Evolutionary conservation across 1,140 invertebrate species (phyloP).

Genomic region (Aethina tumida): DNA sequence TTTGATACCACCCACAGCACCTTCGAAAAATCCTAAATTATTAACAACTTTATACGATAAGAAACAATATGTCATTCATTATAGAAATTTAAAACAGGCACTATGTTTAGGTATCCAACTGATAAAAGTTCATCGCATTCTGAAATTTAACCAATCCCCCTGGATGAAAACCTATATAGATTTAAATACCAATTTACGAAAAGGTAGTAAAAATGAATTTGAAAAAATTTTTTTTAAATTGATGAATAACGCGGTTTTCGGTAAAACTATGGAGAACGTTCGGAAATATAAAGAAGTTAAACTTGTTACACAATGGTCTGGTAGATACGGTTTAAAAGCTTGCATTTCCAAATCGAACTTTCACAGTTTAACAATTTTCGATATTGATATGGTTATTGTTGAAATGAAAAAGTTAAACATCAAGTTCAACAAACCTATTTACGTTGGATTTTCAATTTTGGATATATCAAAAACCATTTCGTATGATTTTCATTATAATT

Average conservation of each 20-base stretch:
- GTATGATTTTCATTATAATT: constrained; percentile 23
- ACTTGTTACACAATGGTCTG: constrained; percentile 10
- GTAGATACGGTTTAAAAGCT: constrained; percentile 11
- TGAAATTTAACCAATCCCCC: constrained; percentile 41
- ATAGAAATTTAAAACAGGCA: constrained; percentile 40
- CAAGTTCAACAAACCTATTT: constrained; percentile 35
- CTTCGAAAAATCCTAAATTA: constrained; percentile 23
- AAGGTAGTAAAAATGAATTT: constrained; percentile 34
- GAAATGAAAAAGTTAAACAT: too few species aligned
- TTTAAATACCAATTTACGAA: constrained; percentile 14
- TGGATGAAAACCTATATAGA: constrained; percentile 36
- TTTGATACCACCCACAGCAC: constrained; percentile 3
- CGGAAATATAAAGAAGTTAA: constrained; percentile 7
- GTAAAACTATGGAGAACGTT: too few species aligned
- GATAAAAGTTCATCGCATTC: constrained; percentile 40
- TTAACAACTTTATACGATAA: constrained; percentile 17
- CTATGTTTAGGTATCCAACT: constrained; percentile 37
- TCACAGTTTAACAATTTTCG: too few species aligned
- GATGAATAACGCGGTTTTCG: constrained; percentile 15
- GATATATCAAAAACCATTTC: too few species aligned
- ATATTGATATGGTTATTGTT: too few species aligned
- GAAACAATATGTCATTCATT: constrained; percentile 34
- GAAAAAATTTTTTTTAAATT: constrained; percentile 30
- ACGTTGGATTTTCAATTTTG: constrained; percentile 34
- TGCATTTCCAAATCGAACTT: constrained; percentile 12